These are phyloP conservation scores for Felis chaus DNA, from an alignment of 2,113 vertebrate genomes.

Conservation along the genomic window DNA sequence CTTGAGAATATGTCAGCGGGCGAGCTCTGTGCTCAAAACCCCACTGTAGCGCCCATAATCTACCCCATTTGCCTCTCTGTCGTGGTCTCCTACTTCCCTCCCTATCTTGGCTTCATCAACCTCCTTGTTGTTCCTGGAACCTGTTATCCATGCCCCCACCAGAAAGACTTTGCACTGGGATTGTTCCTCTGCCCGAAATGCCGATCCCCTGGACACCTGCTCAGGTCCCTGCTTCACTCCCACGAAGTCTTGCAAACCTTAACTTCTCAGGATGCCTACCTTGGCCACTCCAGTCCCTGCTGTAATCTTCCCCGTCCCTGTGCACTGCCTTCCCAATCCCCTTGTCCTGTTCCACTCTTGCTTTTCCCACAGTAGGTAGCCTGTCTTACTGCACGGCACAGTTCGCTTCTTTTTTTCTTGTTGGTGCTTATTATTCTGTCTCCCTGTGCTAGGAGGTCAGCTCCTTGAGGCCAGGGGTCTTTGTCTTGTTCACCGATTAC, in stretches of 20 bases:
- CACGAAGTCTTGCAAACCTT: background rate
- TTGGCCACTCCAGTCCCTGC: fast-evolving
- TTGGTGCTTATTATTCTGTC: background rate
- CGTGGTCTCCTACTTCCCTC: background rate
- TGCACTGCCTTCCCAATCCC: background rate
- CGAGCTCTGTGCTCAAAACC: background rate
- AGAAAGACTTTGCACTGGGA: background rate
- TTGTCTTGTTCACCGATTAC: background rate
- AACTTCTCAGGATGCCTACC: background rate
- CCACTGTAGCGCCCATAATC: fast-evolving
- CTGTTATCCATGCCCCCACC: background rate
- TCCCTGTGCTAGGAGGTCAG: background rate
- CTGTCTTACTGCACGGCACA: fast-evolving
- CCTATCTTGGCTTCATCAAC: background rate
- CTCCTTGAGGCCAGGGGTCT: background rate
- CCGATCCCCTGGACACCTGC: background rate
- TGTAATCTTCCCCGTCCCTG: background rate
- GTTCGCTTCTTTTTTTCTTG: background rate
- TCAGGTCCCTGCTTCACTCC: background rate
- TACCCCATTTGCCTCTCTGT: background rate
- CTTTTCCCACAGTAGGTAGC: fast-evolving
- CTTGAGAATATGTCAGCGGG: background rate
- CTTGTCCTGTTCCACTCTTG: fast-evolving
- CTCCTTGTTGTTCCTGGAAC: background rate
- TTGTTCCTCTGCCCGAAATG: background rate